Evolutionary conservation across 2,888 invertebrate species (phyloP), one percentile per base, ranked within the genome.

Genomic region (Copidosoma aretas): DNA sequence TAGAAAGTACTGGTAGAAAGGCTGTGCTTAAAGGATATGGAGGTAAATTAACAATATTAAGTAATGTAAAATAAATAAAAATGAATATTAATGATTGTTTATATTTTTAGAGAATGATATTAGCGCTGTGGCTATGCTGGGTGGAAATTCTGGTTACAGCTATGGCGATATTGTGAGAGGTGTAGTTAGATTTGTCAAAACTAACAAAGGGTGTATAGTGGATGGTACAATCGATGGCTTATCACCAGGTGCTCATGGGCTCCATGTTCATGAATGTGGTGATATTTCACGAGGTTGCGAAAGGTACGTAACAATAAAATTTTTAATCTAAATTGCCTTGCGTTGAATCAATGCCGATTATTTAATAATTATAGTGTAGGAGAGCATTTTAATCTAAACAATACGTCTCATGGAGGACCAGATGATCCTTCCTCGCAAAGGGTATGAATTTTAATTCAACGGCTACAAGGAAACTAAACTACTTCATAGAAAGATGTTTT

Each of bases 151-250:
- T 12, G 84, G 85, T 43, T 84, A 83, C 60, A 81, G 83, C 56
- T 87, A 87, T 62, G 81, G 84, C 5, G 76, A 77, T 0, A 71
- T 80, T 0, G 85, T 92, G 3, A 85, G 90, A 77, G 95, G 95
- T 0, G 91, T 96, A 19, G 87, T 95, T 10, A 84, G 95, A 67
- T 91, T 96, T 79, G 87, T 90, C 52, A 91, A 93, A 84, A 83
- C 86, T 0, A 21, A 73, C 3, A 75, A 82, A 0, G 88, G 88
- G 0, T 90, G 92, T 61, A 86, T 95, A 0, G 87, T 94, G 2
- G 96, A 96, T 79, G 95, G 95, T 0, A 92, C 92, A 1, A 84
- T 96, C 2, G 95, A 95, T 84, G 93, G 94, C 0, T 85, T 96
- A 56, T 75, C 85, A 0, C 88, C 88, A 43, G 92, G 92, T 73